Evolutionary conservation across 2,888 invertebrate species (phyloP).

Genomic region (Melikaiella ostensackeni): DNA sequence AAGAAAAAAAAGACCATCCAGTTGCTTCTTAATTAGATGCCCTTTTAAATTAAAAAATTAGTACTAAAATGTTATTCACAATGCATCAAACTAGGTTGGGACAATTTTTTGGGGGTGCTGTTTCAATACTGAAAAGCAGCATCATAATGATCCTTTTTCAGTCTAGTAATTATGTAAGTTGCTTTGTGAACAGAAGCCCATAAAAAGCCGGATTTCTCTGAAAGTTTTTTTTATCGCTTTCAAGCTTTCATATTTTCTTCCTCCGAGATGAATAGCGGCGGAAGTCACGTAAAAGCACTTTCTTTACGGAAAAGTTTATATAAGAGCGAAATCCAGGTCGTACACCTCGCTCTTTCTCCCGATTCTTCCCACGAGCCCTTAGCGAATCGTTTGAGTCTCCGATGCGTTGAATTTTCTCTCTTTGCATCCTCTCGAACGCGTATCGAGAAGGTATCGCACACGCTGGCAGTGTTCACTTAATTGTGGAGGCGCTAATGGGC

Average conservation of each 20-base stretch:
- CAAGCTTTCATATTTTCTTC: conserved; percentile 32
- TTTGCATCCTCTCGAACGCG: conserved; percentile 49
- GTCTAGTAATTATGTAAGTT: conserved; percentile 25
- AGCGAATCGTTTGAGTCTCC: conserved; percentile 22
- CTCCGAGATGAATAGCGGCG: conserved; percentile 27
- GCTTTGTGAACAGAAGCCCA: conserved; percentile 8
- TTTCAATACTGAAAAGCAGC: too few relatives aligned
- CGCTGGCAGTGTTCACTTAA: conserved; percentile 64
- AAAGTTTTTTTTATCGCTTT: conserved; percentile 32
- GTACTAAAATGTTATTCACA: too few relatives aligned
- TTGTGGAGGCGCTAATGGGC: conserved; percentile 69
- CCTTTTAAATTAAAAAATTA: too few relatives aligned
- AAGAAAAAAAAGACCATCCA: too few relatives aligned
- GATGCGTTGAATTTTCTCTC: conserved; percentile 31
- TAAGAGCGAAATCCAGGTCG: conserved; percentile 40
- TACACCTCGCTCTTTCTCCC: conserved; percentile 39
- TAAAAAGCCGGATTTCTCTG: conserved; percentile 18
- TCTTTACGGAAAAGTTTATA: conserved; percentile 37
- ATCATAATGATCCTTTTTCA: too few relatives aligned
- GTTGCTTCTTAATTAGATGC: too few relatives aligned
- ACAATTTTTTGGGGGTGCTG: too few relatives aligned
- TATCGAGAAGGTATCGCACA: conserved; percentile 55
- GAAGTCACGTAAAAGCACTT: conserved; percentile 39
- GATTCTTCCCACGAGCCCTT: conserved; percentile 46
- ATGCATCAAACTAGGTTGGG: too few relatives aligned